Evolutionary conservation across 2,113 vertebrate species (phyloP).

Genomic region (Forbesichthys papilliferus): DNA sequence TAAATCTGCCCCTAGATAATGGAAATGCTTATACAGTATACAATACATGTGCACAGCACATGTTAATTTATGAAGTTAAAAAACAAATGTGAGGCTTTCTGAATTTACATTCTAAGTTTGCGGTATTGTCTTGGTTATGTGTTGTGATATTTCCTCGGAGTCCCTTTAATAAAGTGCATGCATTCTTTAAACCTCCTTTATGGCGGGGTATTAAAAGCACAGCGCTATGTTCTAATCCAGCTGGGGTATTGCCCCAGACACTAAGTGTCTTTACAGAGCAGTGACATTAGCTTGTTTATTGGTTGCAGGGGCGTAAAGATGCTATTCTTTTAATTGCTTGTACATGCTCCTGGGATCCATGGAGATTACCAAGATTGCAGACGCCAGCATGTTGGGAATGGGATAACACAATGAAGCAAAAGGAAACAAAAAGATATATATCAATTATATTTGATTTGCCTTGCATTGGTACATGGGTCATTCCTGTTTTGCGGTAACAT

Average conservation of each 20-base stretch:
- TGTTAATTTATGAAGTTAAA: conserved; percentile 57
- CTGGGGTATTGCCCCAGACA: conserved; percentile 73
- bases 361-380: conserved; percentile 77
- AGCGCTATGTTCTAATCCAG: conserved; percentile 72
- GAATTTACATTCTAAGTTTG: conserved; percentile 48
- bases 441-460: conserved; percentile 71
- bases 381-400: conserved; percentile 76
- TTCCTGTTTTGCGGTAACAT: no score
- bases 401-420: conserved; percentile 64
- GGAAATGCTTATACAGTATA: conserved; percentile 12
- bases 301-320: conserved; percentile 79
- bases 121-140: conserved; percentile 66
- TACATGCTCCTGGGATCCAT: conserved; percentile 75
- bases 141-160: conserved; percentile 77
- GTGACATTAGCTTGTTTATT: conserved; percentile 82
- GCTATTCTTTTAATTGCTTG: conserved; percentile 82
- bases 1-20: conserved; percentile 35
- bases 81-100: conserved; percentile 54
- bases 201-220: conserved; percentile 70
- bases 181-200: conserved; percentile 75
- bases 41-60: conserved; percentile 18
- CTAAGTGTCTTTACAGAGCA: conserved; percentile 76
- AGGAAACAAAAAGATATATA: conserved; percentile 66
- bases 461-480: conserved; percentile 23
- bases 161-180: conserved; percentile 76